Evolutionary conservation across 2,797 vertebrate species (phyloP).

Genomic region (Sphenopsis melanotis): DNA sequence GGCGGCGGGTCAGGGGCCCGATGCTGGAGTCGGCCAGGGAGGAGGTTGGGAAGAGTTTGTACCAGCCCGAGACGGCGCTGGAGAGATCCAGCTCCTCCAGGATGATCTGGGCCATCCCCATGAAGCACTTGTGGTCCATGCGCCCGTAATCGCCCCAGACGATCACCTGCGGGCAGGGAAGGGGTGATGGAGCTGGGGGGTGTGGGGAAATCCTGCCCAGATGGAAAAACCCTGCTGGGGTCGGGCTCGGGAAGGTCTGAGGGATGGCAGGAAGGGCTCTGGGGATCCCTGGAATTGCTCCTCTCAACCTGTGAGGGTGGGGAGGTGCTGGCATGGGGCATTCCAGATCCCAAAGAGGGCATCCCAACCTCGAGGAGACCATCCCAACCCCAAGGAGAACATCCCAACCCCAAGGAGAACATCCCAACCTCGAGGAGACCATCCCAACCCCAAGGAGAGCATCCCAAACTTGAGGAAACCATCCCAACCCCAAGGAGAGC

Average conservation of each 20-base stretch:
- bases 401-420: background rate
- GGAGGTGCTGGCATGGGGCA: background rate
- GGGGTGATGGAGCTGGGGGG: fast-evolving
- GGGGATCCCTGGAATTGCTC: background rate
- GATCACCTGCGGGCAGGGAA: conserved; percentile 81
- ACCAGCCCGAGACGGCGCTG: conserved; percentile 88
- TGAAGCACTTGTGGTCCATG: conserved; percentile 99
- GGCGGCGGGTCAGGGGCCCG: conserved; percentile 90
- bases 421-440: background rate
- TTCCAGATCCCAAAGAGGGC: background rate
- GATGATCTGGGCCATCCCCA: conserved; percentile 98
- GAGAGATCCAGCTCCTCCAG: conserved; percentile 97
- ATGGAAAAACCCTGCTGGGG: fast-evolving
- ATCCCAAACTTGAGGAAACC: too few relatives aligned
- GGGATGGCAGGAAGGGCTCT: background rate
- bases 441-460: too few relatives aligned
- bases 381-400: fast-evolving
- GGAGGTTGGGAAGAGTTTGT: conserved; percentile 98
- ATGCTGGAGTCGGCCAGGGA: conserved; percentile 96
- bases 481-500: too few relatives aligned
- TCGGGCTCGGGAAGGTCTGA: fast-evolving
- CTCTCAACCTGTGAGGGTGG: background rate
- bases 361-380: fast-evolving
- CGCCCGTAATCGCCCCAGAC: conserved; percentile 98
- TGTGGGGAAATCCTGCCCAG: fast-evolving